Conservation (phyloP, 2,888 invertebrate species). For the Caenorhabditis sinica region DNA sequence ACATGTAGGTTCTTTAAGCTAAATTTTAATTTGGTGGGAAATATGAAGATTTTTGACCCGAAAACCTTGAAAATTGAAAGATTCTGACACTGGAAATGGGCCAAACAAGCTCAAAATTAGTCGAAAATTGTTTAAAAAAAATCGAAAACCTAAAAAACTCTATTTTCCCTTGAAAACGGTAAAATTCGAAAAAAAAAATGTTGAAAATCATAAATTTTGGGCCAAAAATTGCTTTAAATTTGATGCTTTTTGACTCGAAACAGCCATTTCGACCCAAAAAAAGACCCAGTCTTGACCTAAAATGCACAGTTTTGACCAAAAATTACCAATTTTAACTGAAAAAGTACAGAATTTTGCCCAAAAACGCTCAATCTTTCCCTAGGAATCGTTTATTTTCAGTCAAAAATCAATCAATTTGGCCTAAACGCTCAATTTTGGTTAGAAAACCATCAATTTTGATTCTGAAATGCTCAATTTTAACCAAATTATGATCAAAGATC, state of each 20-base stretch:
- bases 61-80: neutral
- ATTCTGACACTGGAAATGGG: no score
- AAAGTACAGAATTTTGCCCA: neutral
- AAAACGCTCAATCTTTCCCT: neutral
- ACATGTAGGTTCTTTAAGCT: slow-evolving; percentile 84
- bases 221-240: neutral
- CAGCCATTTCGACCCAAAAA: neutral
- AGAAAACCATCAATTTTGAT: no score
- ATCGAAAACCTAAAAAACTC: neutral
- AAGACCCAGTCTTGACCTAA: no score
- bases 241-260: neutral
- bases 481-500: no score
- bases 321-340: neutral
- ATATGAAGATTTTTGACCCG: neutral
- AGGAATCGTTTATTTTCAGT: no score
- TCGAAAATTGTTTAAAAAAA: neutral
- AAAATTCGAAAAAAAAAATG: no score
- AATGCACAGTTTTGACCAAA: no score
- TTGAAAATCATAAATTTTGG: no score
- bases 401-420: no score
- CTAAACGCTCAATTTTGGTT: no score
- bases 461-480: no score
- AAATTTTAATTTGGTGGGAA: neutral
- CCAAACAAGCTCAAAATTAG: neutral
- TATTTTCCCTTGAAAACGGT: no score